Evolutionary conservation across 2,113 vertebrate species (phyloP), one percentile per base, ranked within the genome.

Genomic region (Zosterops borbonicus): DNA sequence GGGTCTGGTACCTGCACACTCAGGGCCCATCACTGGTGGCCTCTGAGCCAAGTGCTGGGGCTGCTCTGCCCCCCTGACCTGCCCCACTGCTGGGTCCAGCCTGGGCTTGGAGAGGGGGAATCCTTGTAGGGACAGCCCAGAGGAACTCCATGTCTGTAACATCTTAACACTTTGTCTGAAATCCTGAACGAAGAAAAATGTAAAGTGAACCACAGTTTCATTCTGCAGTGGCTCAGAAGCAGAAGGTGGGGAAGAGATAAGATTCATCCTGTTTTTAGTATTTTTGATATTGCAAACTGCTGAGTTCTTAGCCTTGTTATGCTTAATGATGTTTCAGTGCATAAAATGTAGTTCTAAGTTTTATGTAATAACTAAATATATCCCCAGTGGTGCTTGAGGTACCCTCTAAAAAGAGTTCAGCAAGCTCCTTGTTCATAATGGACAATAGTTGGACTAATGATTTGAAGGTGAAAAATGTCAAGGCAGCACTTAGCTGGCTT

Each of bases 11-110:
- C 21, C n/a, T 13, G 28, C 10, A 12, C 0, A 0, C 22, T 35
- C 42, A 17, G 58, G 23, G 31, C 7, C n/a, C 31, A 9, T 29
- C 9, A 0, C 58, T 79, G 46, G 17, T 16, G 22, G 24, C 42
- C 52, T 6, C 31, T 20, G 42, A 63, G 37, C 41, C 39, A 1
- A 1, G 56, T 22, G 50, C 33, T 70, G 37, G 7, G 50, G 41
- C n/a, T 52, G 20, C 46, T 67, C 37, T 67, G 89, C 42, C 67
- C 28, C 12, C 29, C 39, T 2, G 1, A 27, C 28, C 39, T 55
- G 35, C 19, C 55, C 21, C 0, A 1, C 41, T 58, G 62, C 63
- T 1, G 9, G 44, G 35, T 33, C 0, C 0, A 60, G 39, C 39
- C 18, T 1, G 2, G 28, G 9, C 35, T 65, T 39, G 62, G 52